Conservation (phyloP, 2,113 vertebrate genomes). For the Mastomys natalensis region DNA sequence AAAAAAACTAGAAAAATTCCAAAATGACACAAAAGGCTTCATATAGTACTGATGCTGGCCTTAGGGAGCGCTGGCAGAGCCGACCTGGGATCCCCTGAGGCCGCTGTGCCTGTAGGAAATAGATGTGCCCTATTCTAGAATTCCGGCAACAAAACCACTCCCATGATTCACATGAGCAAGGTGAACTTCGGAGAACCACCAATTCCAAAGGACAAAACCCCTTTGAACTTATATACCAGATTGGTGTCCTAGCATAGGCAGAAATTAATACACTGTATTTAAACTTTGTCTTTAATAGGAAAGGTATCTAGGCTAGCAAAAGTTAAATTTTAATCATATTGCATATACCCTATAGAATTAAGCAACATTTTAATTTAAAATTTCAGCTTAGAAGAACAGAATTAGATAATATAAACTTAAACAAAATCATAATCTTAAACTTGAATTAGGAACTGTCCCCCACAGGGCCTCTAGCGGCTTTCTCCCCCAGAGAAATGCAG, state of each 20-base stretch:
- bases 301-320: background rate
- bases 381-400: slow-evolving; percentile 5
- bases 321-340: too few relatives aligned
- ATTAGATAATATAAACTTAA: background rate
- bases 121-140: fast-evolving
- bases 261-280: background rate
- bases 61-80: background rate
- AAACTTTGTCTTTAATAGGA: background rate
- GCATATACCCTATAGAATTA: background rate
- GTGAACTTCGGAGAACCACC: background rate
- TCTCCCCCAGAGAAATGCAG: too few relatives aligned
- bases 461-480: background rate
- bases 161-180: background rate
- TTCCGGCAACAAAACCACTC: fast-evolving
- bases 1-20: background rate
- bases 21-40: fast-evolving
- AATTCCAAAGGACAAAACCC: background rate
- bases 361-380: background rate
- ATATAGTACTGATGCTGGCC: fast-evolving
- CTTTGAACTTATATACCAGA: background rate
- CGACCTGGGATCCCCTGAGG: background rate
- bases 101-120: too few relatives aligned
- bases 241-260: background rate
- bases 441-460: background rate
- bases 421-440: background rate